Evolutionary conservation across 2,113 vertebrate genomes (phyloP).

Genomic region (Pollachius pollachius): DNA sequence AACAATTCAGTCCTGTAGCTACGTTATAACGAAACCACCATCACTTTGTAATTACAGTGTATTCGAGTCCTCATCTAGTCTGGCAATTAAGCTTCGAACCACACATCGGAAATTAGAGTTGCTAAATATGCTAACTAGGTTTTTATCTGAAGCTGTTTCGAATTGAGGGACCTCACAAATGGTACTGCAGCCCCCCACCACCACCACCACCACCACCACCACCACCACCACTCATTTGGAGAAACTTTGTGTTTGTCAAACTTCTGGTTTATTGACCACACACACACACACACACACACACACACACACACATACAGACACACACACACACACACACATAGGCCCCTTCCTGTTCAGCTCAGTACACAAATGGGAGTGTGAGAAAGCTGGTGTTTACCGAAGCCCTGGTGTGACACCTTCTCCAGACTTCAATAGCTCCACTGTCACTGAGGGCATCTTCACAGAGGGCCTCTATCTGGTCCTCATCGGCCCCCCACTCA

Average conservation of each 20-base stretch:
- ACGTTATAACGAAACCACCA: background rate
- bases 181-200: background rate
- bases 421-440: constrained; percentile 69
- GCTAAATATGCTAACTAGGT: constrained; percentile 25
- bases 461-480: constrained; percentile 50
- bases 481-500: background rate
- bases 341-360: constrained; percentile 71
- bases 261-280: constrained; percentile 75
- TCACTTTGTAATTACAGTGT: background rate
- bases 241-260: constrained; percentile 74
- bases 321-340: constrained; percentile 18
- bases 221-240: constrained; percentile 52
- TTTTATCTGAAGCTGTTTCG: constrained; percentile 11
- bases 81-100: constrained; percentile 1
- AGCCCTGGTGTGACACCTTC: constrained; percentile 70
- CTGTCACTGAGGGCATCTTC: constrained; percentile 61
- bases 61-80: background rate
- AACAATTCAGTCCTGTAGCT: background rate
- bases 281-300: constrained; percentile 41
- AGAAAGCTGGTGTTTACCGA: constrained; percentile 72
- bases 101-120: background rate
- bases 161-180: constrained; percentile 10
- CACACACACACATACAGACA: no score
- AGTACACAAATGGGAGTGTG: constrained; percentile 68
- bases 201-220: no score